Conservation (phyloP, 2,113 vertebrate genomes). For the Ictalurus furcatus region DNA sequence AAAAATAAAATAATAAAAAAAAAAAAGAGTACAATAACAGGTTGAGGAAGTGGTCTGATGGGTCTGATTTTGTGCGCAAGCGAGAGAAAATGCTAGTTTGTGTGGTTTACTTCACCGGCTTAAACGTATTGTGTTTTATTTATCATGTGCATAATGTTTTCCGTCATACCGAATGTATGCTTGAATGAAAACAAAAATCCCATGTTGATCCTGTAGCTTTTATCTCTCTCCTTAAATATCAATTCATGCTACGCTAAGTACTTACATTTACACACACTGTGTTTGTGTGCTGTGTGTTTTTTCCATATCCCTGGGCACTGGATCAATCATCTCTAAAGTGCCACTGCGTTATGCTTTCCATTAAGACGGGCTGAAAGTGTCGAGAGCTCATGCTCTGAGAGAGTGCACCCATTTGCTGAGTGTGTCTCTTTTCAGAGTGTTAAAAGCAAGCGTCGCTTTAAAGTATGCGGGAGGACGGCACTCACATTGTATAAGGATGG, state of each 20-base stretch:
- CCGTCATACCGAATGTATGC: not conserved
- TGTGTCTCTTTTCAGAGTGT: slow-evolving; percentile 17
- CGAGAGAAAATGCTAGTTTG: not conserved
- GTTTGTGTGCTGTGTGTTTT: slow-evolving; percentile 1
- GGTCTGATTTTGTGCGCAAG: not conserved
- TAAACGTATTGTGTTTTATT: not conserved
- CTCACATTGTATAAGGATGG: slow-evolving; percentile 90
- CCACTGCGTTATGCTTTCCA: slow-evolving; percentile 34
- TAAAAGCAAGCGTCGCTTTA: slow-evolving; percentile 11
- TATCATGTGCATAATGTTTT: not conserved
- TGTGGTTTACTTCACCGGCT: not conserved
- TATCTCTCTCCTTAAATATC: slow-evolving; percentile 33
- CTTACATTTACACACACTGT: slow-evolving; percentile 23
- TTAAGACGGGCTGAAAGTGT: slow-evolving; percentile 35
- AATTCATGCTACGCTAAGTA: slow-evolving; percentile 37
- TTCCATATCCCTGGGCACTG: slow-evolving; percentile 38
- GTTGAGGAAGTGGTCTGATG: not conserved
- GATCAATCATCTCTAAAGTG: slow-evolving; percentile 44
- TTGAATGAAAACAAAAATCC: slow-evolving; percentile 1
- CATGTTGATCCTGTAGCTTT: slow-evolving; percentile 10
- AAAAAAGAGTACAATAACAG: not conserved
- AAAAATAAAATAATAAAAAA: too few species aligned
- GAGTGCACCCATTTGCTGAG: slow-evolving; percentile 39
- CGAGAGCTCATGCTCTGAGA: slow-evolving; percentile 29
- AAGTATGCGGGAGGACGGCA: slow-evolving; percentile 44